Evolutionary conservation across 2,888 invertebrate genomes (phyloP).

Genomic region (Allacma fusca): DNA sequence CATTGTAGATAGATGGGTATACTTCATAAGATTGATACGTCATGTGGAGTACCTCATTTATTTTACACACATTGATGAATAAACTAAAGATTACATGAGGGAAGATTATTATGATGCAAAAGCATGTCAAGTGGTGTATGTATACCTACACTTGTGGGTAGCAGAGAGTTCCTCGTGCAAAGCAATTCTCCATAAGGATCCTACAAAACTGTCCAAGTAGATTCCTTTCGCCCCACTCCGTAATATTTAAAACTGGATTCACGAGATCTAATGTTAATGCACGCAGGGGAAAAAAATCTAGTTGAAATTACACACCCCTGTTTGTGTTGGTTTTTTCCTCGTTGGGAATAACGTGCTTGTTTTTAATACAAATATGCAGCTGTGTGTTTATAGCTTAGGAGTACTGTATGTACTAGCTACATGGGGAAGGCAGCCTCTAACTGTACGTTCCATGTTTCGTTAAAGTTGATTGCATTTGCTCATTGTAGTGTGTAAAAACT

Average conservation of each 20-base stretch:
- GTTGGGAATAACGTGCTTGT: background rate
- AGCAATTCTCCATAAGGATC: too few relatives aligned
- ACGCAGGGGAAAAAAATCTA: background rate
- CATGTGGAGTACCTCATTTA: constrained; percentile 16
- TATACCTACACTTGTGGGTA: background rate
- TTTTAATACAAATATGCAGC: background rate
- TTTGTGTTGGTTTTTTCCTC: background rate
- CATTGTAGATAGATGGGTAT: background rate
- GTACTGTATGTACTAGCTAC: too few relatives aligned
- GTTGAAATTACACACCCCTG: constrained; percentile 5
- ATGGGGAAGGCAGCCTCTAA: too few relatives aligned
- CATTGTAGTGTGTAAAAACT: background rate
- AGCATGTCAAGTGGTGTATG: background rate
- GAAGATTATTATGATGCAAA: background rate
- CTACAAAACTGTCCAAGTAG: too few relatives aligned
- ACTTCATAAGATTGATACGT: constrained; percentile 12
- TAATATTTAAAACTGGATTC: too few relatives aligned
- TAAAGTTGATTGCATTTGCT: background rate
- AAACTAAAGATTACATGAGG: background rate
- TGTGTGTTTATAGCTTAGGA: too few relatives aligned
- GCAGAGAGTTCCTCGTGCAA: too few relatives aligned
- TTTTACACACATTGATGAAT: constrained; percentile 16
- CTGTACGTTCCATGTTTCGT: too few relatives aligned
- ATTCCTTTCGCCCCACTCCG: too few relatives aligned
- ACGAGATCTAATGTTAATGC: background rate